Evolutionary conservation across 2,113 vertebrate genomes (phyloP), one percentile per base, ranked within the genome.

Genomic region (Fregata magnificens): DNA sequence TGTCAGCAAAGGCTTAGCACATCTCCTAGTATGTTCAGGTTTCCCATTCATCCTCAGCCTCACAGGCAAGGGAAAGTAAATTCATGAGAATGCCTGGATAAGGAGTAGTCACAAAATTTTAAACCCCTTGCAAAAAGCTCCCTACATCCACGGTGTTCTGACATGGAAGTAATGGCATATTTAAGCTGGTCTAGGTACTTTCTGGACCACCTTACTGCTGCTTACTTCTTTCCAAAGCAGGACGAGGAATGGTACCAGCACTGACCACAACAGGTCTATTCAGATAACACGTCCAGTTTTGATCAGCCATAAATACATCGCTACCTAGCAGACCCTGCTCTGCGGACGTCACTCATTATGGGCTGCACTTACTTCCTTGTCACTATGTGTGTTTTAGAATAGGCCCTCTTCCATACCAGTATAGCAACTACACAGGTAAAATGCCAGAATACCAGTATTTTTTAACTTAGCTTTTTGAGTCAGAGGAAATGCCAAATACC

Each of bases 161-260:
- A 14, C 16, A 36, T 25, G 29, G 53, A 86, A 86, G 5, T 12
- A 83, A 24, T 8, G 21, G 36, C 40, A 31, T 40, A 25, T 44
- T 87, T 72, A 50, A 6, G 7, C 7, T 78, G 36, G 13, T 58
- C 29, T 85, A 19, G 42, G 5, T 59, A 26, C 17, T 55, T 55
- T 38, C 61, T 59, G 31, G n/a, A 65, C 7, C 7, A 62, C 19
- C 18, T 63, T 61, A 52, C 3, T 49, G 65, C 22, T 70, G 69
- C 53, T 84, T n/a, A 42, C 15, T 34, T 79, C 25, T 50, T 88
- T 69, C 42, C 65, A 55, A 61, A 94, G 31, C 17, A 44, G 13
- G 16, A 45, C 0, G 0, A 73, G 32, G 20, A 91, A 42, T 50
- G 17, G 24, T 36, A 53, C 34, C 36, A 62, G 5, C 31, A 63